Base-by-base conservation (phyloP, 92 coral and sea anemone species). In the Ricordea florida region DNA sequence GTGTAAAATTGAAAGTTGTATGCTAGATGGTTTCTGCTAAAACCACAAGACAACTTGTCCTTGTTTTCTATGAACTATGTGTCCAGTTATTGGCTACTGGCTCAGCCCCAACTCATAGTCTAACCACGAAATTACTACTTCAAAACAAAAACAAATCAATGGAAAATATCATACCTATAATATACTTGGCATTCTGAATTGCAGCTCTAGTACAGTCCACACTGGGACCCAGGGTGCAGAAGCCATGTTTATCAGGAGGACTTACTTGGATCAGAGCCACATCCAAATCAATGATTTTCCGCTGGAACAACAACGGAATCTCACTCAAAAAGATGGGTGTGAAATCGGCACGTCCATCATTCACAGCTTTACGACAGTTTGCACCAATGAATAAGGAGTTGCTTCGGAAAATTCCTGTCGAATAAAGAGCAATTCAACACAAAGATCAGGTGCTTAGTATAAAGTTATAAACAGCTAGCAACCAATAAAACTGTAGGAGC, bases 161-260 rank as follows among this genome's bases (percentile, higher is more conserved):
- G n/a, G n/a, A n/a, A n/a, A n/a, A n/a, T n/a, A n/a, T 22, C 85
- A 5, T 76, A 93, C 98, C 98, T 66, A 93, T 71, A 28, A 93
- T 93, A 57, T 92, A 87, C 61, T 91, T 91, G 9, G 98, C 98
- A 93, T 93, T 93, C 74, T 91, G 90, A 30, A 93, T 84, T 1
- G 98, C 98, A 64, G 98, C 77, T 85, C 97, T 84, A 63, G 94
- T 81, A 29, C 92, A 87, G 76, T 93, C 98, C 0, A 93, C 98
- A 78, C 98, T 91, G 1, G 98, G 98, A 2, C 98, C 98, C 10
- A 93, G 90, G 16, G 93, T 93, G 45, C 98, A 93, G 47, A 91
- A 93, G 34, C 98, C 98, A 74, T 93, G 98, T 51, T 93, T 92
- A 76, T 93, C 98, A 13, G 98, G 98, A n/a, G 97, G 98, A 52